These are phyloP conservation scores for Oceanodroma tethys DNA, from an alignment of 2,113 vertebrate genomes.

Conservation along the genomic window DNA sequence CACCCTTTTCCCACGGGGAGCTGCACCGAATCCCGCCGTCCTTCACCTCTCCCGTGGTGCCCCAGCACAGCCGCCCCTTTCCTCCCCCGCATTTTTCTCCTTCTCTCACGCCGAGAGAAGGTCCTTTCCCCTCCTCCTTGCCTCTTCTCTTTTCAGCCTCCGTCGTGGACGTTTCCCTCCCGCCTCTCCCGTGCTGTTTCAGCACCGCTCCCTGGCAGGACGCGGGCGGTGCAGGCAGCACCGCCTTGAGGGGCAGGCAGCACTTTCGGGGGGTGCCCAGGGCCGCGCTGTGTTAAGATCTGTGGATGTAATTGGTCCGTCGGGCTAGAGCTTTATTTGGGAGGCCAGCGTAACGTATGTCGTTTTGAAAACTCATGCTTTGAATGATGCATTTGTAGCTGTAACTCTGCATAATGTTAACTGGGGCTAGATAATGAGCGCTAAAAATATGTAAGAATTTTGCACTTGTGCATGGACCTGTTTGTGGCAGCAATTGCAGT, in stretches of 20 bases:
- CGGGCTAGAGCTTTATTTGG: accelerated
- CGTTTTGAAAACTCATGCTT: accelerated
- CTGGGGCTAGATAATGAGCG: background rate
- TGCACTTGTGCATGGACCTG: no score
- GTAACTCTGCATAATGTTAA: background rate
- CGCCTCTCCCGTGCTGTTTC: background rate
- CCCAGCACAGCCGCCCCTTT: background rate
- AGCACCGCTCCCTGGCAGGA: background rate
- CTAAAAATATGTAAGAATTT: background rate
- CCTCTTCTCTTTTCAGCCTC: accelerated
- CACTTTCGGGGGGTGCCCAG: accelerated
- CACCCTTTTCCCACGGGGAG: background rate
- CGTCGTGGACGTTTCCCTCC: accelerated
- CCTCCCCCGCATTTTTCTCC: accelerated
- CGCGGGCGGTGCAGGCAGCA: background rate
- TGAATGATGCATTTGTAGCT: background rate
- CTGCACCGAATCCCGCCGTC: background rate
- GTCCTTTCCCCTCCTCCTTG: accelerated
- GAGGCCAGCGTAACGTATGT: accelerated
- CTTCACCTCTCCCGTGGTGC: no score
- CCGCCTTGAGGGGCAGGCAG: background rate
- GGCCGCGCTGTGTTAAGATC: accelerated
- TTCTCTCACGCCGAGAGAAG: accelerated
- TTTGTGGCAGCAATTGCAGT: background rate
- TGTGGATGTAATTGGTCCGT: accelerated